These are phyloP conservation scores for Thymelicus lineola DNA, from an alignment of 2,888 invertebrate species.

Conservation along the genomic window DNA sequence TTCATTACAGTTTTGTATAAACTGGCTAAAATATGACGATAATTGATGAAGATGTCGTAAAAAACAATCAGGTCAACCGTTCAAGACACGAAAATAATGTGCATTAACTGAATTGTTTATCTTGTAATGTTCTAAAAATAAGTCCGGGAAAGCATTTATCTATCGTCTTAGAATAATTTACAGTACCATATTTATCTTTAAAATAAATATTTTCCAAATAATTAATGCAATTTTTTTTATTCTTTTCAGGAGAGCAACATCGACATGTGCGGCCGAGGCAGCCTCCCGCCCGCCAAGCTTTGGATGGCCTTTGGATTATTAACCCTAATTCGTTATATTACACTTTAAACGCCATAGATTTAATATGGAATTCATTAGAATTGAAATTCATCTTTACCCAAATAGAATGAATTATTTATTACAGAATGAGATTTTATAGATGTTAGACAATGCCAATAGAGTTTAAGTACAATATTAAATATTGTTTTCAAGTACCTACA, in stretches of 20 bases:
- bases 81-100: too few relatives aligned
- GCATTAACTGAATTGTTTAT: too few relatives aligned
- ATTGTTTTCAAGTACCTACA: conserved; percentile 17
- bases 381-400: conserved; percentile 24
- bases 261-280: conserved; percentile 86
- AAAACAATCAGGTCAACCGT: too few relatives aligned
- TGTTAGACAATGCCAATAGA: conserved; percentile 15
- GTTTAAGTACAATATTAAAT: conserved; percentile 19
- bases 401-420: conserved; percentile 20
- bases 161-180: too few relatives aligned
- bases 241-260: conserved; percentile 87
- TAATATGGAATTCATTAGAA: conserved; percentile 10
- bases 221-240: conserved; percentile 23
- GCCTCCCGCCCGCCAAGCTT: conserved; percentile 49
- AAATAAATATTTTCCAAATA: too few relatives aligned
- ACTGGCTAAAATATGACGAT: too few relatives aligned
- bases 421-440: conserved; percentile 43
- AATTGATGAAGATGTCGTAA: too few relatives aligned
- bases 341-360: conserved; percentile 15
- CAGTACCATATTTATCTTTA: too few relatives aligned
- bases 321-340: conserved; percentile 48
- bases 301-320: conserved; percentile 50
- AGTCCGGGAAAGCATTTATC: too few relatives aligned
- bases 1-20: too few relatives aligned
- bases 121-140: too few relatives aligned